Base-by-base conservation (phyloP, 2,113 vertebrate species). In the Notechis scutatus region DNA sequence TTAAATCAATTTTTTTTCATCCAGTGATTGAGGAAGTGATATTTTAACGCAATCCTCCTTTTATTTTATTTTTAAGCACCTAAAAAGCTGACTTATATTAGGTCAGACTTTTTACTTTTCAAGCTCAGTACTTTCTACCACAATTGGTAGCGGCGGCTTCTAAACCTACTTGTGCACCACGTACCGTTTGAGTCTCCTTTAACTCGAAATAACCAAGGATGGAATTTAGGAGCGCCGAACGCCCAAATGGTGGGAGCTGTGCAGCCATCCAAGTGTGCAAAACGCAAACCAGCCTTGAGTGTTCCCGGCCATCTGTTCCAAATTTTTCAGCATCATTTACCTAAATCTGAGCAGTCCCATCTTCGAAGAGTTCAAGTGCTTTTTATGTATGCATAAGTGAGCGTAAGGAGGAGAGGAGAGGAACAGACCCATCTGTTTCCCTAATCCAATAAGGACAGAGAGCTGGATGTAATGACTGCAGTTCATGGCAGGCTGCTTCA, bases 401-500 rank as follows among this genome's bases (percentile, higher is more conserved):
- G 69, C 34, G 34, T 39, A 50, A 50, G 47, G 85, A 50, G 85
- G 85, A 87, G 12, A 87, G 42, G 85, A 87, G 85, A 87, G 45
- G 85, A 47, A 85, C 90, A 90, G 24, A 5, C 92, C 91, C 55
- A 91, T 87, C 59, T 92, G 88, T 94, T 93, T 95, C 90, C 14
- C 59, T 86, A 34, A 54, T 95, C 93, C 52, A 94, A 96, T 97
- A 97, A 92, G 90, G 50, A 92, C 93, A 92, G 87, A 92, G 87
- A 97, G 94, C 94, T 94, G 85, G 85, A 52, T 94, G 92, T 45
- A 57, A 95, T 94, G 90, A 64, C 91, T 93, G 95, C 50, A 50
- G 92, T 95, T 95, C 93, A 95, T 95, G 92, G 93, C 92, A 92
- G 91, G 64, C 93, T 95, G 94, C 94, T 95, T 93, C 64, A 90